Evolutionary conservation across 2,797 vertebrate species (phyloP).

Genomic region (Propithecus deckenii): DNA sequence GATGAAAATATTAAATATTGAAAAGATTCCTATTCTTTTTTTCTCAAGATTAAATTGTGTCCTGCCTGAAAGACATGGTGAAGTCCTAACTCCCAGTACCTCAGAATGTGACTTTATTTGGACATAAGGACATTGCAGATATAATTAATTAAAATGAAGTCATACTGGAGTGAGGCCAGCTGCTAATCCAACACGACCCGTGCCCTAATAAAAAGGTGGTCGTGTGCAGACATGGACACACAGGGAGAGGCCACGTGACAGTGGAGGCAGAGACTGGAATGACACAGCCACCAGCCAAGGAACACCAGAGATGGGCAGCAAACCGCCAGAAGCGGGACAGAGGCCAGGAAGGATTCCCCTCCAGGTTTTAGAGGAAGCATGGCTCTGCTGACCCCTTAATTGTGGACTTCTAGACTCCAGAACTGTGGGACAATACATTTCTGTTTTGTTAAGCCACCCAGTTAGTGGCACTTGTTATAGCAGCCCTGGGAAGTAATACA

Average conservation of each 20-base stretch:
- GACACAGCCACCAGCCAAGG: fast-evolving
- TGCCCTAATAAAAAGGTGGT: neutral
- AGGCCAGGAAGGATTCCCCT: neutral
- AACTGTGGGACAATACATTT: neutral
- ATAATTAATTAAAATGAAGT: neutral
- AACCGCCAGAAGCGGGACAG: neutral
- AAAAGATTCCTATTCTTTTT: neutral
- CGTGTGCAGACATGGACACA: too few relatives aligned
- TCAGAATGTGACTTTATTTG: neutral
- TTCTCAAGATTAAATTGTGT: neutral
- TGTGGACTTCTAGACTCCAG: neutral
- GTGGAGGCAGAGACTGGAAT: neutral
- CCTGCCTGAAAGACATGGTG: neutral
- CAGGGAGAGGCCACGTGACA: fast-evolving
- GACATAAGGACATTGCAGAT: neutral
- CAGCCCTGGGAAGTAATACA: neutral
- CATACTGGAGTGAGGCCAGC: neutral
- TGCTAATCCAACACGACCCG: neutral
- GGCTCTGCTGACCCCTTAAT: neutral
- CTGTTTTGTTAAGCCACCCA: neutral
- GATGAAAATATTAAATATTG: neutral
- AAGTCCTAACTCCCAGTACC: neutral
- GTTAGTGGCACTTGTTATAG: too few relatives aligned
- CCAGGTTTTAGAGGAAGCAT: neutral
- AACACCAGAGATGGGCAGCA: neutral